These are phyloP conservation scores for Dione vanillae DNA, from an alignment of 2,888 invertebrate genomes.

Conservation along the genomic window DNA sequence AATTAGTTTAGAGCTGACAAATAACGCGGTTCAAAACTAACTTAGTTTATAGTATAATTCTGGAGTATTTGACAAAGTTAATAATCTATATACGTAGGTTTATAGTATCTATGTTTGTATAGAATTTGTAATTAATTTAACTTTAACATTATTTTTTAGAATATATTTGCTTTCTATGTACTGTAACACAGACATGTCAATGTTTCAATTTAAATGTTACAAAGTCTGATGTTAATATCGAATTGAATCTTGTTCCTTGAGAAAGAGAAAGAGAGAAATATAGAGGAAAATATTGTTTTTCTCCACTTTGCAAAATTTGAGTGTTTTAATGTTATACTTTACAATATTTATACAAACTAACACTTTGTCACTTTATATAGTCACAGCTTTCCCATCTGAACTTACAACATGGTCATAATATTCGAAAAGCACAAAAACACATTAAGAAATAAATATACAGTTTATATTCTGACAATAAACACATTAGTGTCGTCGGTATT, in stretches of 20 bases:
- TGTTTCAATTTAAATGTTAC: too few species aligned
- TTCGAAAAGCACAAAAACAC: constrained; percentile 20
- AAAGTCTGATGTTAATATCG: too few species aligned
- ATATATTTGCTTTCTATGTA: background rate
- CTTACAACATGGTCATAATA: background rate
- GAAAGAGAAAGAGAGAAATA: too few species aligned
- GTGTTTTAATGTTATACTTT: too few species aligned
- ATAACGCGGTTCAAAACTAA: constrained; percentile 35
- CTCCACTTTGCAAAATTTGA: too few species aligned
- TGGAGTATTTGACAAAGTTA: constrained; percentile 16
- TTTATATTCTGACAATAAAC: constrained; percentile 46
- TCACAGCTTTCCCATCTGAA: background rate
- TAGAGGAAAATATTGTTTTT: too few species aligned
- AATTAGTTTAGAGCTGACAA: constrained; percentile 37
- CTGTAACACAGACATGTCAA: background rate
- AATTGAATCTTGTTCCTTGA: too few species aligned
- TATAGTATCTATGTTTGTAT: background rate
- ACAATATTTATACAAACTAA: too few species aligned
- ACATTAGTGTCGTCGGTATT: constrained; percentile 45
- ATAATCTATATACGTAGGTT: constrained; percentile 10
- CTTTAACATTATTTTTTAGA: background rate
- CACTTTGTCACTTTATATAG: too few species aligned
- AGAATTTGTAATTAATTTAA: background rate
- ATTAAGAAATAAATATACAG: constrained; percentile 40
- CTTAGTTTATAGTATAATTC: constrained; percentile 28